These are phyloP conservation scores for Thelaira solivaga DNA, from an alignment of 2,888 invertebrate species.

Conservation along the genomic window DNA sequence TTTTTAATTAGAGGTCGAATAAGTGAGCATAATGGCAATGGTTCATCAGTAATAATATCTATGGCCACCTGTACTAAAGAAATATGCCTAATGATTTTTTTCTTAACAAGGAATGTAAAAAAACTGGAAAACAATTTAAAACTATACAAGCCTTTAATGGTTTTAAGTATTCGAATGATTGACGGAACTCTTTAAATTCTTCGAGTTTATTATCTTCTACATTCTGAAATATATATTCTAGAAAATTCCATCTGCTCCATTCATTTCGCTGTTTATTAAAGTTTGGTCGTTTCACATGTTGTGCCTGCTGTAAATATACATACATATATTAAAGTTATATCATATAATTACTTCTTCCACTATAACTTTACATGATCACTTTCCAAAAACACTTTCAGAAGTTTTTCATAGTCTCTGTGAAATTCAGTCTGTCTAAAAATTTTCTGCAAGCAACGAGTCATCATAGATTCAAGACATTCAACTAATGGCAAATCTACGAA, in stretches of 20 bases:
- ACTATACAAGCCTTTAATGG: constrained; percentile 67
- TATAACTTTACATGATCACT: background rate
- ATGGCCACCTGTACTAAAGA: constrained; percentile 63
- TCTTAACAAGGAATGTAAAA: background rate
- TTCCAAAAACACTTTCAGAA: constrained; percentile 10
- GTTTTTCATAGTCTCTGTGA: constrained; percentile 19
- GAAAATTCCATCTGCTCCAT: constrained; percentile 66
- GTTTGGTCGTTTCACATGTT: constrained; percentile 36
- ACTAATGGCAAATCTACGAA: constrained; percentile 45
- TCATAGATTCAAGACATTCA: constrained; percentile 55
- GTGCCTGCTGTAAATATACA: background rate
- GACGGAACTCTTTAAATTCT: constrained; percentile 58
- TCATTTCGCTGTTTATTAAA: constrained; percentile 61
- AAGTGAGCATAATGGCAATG: constrained; percentile 67
- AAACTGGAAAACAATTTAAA: background rate
- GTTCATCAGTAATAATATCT: constrained; percentile 68
- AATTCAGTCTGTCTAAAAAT: constrained; percentile 50
- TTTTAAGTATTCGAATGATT: constrained; percentile 64
- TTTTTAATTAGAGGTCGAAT: constrained; percentile 68
- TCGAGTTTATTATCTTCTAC: constrained; percentile 51
- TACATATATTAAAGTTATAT: background rate
- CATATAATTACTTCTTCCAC: background rate
- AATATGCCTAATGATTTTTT: background rate
- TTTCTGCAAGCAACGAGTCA: constrained; percentile 50
- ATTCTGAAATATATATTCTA: constrained; percentile 65